Evolutionary conservation across 2,113 vertebrate genomes (phyloP).

Genomic region (Dipodomys ordii): DNA sequence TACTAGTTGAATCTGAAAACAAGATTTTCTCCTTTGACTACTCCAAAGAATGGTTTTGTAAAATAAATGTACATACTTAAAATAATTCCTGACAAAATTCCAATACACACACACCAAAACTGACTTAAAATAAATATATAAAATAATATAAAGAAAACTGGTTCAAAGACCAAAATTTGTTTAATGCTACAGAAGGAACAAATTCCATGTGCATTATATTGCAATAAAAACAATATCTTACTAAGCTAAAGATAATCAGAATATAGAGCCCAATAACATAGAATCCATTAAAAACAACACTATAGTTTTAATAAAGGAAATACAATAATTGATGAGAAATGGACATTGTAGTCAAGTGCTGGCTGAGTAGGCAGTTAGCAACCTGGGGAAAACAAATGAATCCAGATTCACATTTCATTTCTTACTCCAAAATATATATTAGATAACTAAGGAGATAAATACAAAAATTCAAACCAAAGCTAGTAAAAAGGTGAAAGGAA

Average conservation of each 20-base stretch:
- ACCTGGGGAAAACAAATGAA: neutral
- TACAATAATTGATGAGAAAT: neutral
- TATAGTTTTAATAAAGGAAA: neutral
- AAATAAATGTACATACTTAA: slow-evolving; percentile 46
- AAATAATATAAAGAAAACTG: slow-evolving; percentile 46
- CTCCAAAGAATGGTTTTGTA: slow-evolving; percentile 11
- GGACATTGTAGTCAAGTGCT: neutral
- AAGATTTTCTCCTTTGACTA: neutral
- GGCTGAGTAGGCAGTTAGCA: neutral
- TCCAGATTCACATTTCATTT: slow-evolving; percentile 4
- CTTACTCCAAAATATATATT: neutral
- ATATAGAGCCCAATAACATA: neutral
- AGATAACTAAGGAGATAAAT: slow-evolving; percentile 36
- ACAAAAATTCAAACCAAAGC: slow-evolving; percentile 43
- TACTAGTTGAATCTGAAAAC: neutral
- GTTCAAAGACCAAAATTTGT: neutral
- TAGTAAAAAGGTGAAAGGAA: neutral
- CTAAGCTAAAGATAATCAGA: neutral
- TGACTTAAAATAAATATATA: slow-evolving; percentile 20
- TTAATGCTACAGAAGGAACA: neutral
- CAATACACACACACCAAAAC: neutral
- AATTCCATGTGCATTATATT: neutral
- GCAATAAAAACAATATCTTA: neutral
- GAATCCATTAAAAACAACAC: neutral
- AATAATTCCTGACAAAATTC: slow-evolving; percentile 37